Percentiles rank a stretch among this genome's conserved stretches.
These are phyloP conservation scores for Trachelipus rathkii DNA, from an alignment of 1,140 invertebrate species.

Conservation along the genomic window DNA sequence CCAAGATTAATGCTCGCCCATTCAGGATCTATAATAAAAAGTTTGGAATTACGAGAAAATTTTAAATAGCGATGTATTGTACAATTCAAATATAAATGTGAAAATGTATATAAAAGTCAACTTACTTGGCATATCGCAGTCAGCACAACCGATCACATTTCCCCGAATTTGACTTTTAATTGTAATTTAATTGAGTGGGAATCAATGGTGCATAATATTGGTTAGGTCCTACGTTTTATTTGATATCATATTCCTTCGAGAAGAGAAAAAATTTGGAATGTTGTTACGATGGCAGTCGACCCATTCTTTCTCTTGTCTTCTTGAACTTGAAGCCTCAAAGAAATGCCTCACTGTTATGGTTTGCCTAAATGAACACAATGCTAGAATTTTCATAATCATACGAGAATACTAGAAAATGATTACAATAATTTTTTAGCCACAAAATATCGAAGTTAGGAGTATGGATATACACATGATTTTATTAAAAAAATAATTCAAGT, in stretches of 20 bases:
- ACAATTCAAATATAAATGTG: neutral
- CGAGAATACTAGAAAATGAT: conserved; percentile 62
- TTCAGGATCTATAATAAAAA: conserved; percentile 72
- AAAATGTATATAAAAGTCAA: conserved; percentile 45
- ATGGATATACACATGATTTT: too few relatives aligned
- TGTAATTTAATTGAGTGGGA: conserved; percentile 59
- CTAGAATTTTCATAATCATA: conserved; percentile 92
- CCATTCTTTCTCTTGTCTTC: conserved; percentile 94
- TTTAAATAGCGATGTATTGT: neutral
- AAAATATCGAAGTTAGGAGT: too few relatives aligned
- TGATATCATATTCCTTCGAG: conserved; percentile 72
- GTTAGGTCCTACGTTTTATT: conserved; percentile 64
- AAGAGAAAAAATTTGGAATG: conserved; percentile 83
- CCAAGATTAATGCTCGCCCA: conserved; percentile 97
- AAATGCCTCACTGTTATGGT: conserved; percentile 97
- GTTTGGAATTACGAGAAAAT: conserved; percentile 19
- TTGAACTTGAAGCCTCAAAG: conserved; percentile 81
- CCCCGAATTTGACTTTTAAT: conserved; percentile 68
- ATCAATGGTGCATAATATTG: conserved; percentile 59
- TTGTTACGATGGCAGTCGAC: conserved; percentile 91
- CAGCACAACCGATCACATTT: conserved; percentile 85
- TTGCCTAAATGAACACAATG: conserved; percentile 92
- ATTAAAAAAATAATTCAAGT: too few relatives aligned
- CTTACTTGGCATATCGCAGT: conserved; percentile 85
- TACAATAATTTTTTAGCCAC: too few relatives aligned